Base-by-base conservation (phyloP, 2,113 vertebrate genomes). In the Pseudorhombus dupliciocellatus region DNA sequence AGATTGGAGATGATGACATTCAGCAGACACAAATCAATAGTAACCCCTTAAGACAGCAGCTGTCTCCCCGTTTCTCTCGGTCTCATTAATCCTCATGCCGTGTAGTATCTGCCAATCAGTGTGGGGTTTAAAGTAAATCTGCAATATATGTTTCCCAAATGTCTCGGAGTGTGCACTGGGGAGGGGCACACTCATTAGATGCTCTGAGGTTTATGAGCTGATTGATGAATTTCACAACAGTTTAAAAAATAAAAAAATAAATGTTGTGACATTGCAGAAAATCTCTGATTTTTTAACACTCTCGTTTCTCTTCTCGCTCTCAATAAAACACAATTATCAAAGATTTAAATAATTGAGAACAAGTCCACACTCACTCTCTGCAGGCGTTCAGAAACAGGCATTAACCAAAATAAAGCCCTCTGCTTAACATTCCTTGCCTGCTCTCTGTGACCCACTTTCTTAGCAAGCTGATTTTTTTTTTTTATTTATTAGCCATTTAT, bases 391-490 rank as follows among this genome's bases (percentile, higher is more conserved):
- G 15, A 5, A 44, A 48, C 73, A 62, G 28, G 72, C 56, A 61
- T 67, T 62, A 25, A 54, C 58, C 14, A 21, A 62, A 68, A 52
- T 28, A 54, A 70, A 14, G 22, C 50, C 66, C 65, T 62, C 75
- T 81, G 63, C 75, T 81, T 75, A 81, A 53, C 57, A 86, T 85
- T 84, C 63, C 61, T 70, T 28, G 5, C 54, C 37, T 65, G 50
- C 51, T 81, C 51, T 66, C 68, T 34, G 40, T 88, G 85, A 89
- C 83, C 87, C 77, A 89, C 76, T 90, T 91, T 89, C 83, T 72
- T 66, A 34, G 73, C 81, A 83, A 83, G 73, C 57, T 42, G n/a
- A 53, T 62, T 71, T 67, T 52, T 72, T 37, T 77, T 63, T 30
- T 58, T 66, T 37, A n/a, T n/a, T 6, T 40, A 40, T 40, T 12